Base-by-base conservation (phyloP, 2,888 invertebrate genomes). In the Taenaris catops region DNA sequence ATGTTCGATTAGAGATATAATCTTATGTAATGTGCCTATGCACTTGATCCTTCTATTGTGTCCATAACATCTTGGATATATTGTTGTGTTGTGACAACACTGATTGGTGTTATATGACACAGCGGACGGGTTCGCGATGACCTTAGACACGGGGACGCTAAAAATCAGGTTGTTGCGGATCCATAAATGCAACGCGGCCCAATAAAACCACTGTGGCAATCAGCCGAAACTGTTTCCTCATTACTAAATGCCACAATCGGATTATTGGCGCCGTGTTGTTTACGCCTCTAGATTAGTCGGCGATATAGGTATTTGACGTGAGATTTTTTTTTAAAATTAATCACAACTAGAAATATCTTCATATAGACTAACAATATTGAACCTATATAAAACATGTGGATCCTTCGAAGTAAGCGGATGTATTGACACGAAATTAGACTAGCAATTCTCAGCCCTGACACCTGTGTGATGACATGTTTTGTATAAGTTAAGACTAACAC, bases 21-120 rank as follows among this genome's bases (percentile, higher is more conserved):
- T 83, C 81, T 74, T 58, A 83, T 81, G 60, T 79, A 76, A 83
- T 81, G 79, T 86, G 73, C 69, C 43, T 74, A 67, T 80, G 80
- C 76, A 66, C 80, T 81, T 74, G 75, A 64, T 52, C 74, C 52
- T 37, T 51, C 72, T 63, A 29, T n/a, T 33, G 11, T 34, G 34
- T 49, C 49, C 33, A 4, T n/a, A 28, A 38, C 43, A 43, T 8
- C 43, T n/a, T 29, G 24, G 36, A 54, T 45, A 35, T 4, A n/a
- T 7, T 41, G 56, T 60, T 66, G 55, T 47, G 64, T 61, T 62
- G 54, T 51, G 46, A 55, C 63, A 58, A 60, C 52, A 40, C 52
- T 48, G n/a, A n/a, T n/a, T 53, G 55, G 55, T 59, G 64, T 64
- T 59, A 49, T 55, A 46, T 55, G 61, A 58, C 54, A 49, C 46